Base-by-base conservation (phyloP, 2,888 invertebrate species). In the Malachius bipustulatus region DNA sequence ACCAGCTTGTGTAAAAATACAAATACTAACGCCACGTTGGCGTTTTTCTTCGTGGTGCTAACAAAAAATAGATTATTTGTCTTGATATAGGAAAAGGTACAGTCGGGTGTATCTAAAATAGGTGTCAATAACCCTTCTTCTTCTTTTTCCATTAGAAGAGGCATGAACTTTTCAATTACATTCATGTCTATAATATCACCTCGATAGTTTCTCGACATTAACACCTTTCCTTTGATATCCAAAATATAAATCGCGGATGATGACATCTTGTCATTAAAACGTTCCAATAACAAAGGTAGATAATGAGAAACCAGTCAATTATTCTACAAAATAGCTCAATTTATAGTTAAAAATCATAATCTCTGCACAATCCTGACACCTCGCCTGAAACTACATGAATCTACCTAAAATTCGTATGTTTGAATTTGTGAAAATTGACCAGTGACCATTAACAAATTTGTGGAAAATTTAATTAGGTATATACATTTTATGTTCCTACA, bases 131-230 rank as follows among this genome's bases (percentile, higher is more conserved):
- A 75, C 27, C 93, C 91, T 59, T 97, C 96, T 56, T 98, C 97
- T 56, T 98, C 97, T 48, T 87, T 87, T 50, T 98, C 97, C 88
- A 96, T 91, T 26, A 97, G 67, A 36, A 94, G 66, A 1, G 94
- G 89, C 90, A 97, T 94, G 57, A 98, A 98, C 61, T 96, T 96
- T 56, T 98, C 97, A 46, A 97, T 94, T 13, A 89, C 82, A 2
- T 84, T 81, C 69, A 91, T 77, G 60, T 98, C 97, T 41, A n/a
- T n/a, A n/a, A 96, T 89, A 67, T 97, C 96, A 4, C 97, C 97
- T 13, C 97, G 77, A 63, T 98, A 98, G 61, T 94, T 97, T 38
- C 96, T 77, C 32, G 94, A 94, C 59, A 97, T 93, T 52, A 97
- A 72, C 53, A 74, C 74, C 73, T 97, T 97, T 41, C 96, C 96